Percentiles rank a stretch among this genome's conserved stretches.
phyloP scores from a whole-genome alignment of 2,888 invertebrate genomes.

The Labia minor region DNA sequence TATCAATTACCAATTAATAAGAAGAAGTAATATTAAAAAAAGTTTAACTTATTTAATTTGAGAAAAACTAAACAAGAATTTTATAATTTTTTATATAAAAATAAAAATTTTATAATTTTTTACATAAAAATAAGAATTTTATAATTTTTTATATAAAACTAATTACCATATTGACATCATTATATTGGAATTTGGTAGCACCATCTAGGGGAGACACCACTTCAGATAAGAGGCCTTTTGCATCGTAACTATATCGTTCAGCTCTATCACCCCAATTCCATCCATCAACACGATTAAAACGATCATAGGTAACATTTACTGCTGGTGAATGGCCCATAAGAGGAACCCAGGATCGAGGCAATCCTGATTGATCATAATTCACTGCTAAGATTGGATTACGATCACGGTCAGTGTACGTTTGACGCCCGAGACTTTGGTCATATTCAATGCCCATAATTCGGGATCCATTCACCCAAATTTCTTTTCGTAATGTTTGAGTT shows the following conservation, averaged over 20 bases:
- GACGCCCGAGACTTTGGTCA: slow-evolving; percentile 79
- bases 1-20: too few species aligned
- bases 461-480: slow-evolving; percentile 59
- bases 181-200: slow-evolving; percentile 66
- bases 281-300: slow-evolving; percentile 74
- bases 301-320: slow-evolving; percentile 80
- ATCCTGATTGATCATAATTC: slow-evolving; percentile 77
- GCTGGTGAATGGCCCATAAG: slow-evolving; percentile 62
- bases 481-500: slow-evolving; percentile 67
- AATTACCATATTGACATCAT: slow-evolving; percentile 62
- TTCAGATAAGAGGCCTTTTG: slow-evolving; percentile 77
- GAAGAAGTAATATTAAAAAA: too few species aligned
- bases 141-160: too few species aligned
- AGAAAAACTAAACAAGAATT: too few species aligned
- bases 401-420: slow-evolving; percentile 79
- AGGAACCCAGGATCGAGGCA: slow-evolving; percentile 76
- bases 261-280: slow-evolving; percentile 86
- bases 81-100: too few species aligned
- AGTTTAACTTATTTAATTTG: too few species aligned
- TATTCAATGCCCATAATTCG: slow-evolving; percentile 84
- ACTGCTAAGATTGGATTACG: slow-evolving; percentile 73
- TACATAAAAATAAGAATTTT: too few species aligned
- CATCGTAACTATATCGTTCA: slow-evolving; percentile 75
- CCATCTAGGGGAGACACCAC: slow-evolving; percentile 81
- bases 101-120: too few species aligned